phyloP scores from a whole-genome alignment of 2,797 vertebrate genomes.

The Micromesistius poutassou region DNA sequence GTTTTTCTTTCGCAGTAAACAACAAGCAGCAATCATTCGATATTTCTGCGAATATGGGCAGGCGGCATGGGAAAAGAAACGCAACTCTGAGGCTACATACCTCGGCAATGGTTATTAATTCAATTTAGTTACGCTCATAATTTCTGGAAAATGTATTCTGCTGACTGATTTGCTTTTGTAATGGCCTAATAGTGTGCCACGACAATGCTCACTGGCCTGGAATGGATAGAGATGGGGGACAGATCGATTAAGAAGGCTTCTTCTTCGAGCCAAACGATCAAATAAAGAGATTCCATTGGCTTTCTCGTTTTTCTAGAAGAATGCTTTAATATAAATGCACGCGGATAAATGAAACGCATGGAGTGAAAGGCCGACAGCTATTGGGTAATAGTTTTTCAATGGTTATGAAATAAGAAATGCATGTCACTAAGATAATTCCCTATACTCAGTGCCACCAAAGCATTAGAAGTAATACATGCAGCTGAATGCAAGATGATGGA shows the following conservation, averaged over 20 bases:
- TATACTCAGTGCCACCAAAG: neutral
- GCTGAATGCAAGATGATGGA: neutral
- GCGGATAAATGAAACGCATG: neutral
- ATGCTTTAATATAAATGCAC: neutral
- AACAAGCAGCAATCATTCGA: slow-evolving; percentile 26
- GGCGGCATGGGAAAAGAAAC: slow-evolving; percentile 33
- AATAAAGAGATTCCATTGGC: slow-evolving; percentile 50
- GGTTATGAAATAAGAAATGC: neutral
- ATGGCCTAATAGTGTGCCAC: slow-evolving; percentile 75
- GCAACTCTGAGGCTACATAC: neutral
- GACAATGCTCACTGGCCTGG: slow-evolving; percentile 66
- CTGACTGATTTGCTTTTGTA: slow-evolving; percentile 60
- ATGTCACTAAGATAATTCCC: neutral
- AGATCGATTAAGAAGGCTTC: slow-evolving; percentile 66
- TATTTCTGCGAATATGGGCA: slow-evolving; percentile 35
- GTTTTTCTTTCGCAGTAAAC: neutral
- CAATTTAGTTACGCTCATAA: slow-evolving; percentile 64
- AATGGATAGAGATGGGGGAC: slow-evolving; percentile 67
- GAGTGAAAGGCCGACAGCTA: neutral
- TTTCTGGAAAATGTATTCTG: slow-evolving; percentile 73
- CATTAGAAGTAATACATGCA: neutral
- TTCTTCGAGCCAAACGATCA: slow-evolving; percentile 51
- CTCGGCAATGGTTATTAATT: slow-evolving; percentile 62
- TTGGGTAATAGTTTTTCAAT: neutral
- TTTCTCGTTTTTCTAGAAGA: neutral